Evolutionary conservation across 2,888 invertebrate species (phyloP), one percentile per base, ranked within the genome.

Genomic region (Sialis lutaria): DNA sequence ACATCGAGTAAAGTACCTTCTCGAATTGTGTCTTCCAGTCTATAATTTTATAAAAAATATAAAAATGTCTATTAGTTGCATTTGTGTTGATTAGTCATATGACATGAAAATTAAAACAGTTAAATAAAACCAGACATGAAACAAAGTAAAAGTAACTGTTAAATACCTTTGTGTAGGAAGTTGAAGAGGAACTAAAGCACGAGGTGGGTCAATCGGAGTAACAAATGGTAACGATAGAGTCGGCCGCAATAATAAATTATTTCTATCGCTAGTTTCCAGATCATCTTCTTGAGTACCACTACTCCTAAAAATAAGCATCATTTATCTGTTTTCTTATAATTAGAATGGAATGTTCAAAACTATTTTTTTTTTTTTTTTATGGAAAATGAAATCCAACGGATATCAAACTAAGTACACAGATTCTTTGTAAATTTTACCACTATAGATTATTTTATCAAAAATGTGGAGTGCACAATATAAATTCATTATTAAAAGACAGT

Each of bases 241-340:
- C 13, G 67, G 63, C 41, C 65, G 56, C 51, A 65, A 53, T 44
- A 55, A 54, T 51, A 65, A 53, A 45, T 55, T 55, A 33, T 57
- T 49, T 53, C 63, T 62, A 49, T 58, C 58, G 35, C 57, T 52
- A 4, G 55, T 60, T 48, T 74, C 73, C 12, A 67, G 58, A 52
- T 73, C 73, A 52, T 74, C 73, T 53, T 74, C 74, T 54, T 70
- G 65, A 52, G 72, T 68, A 50, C 73, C 72, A 58, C 73, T 72
- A 56, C 72, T 73, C 61, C 72, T 72, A 55, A 33, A 58, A 57
- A 50, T 47, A 37, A 47, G 42, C 50, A 35, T 41, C 49, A 39
- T 42, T 51, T 42, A 44, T 44, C 39, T 9, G 8, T 35, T 35
- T 35, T 35, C n/a, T 37, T 47, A 50, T 47, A 46, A 37, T 42